A percentile compares a stretch with the other conserved stretches of the same genome.
Conservation (phyloP, 2,113 vertebrate species). For the Dipodomys ordii region DNA sequence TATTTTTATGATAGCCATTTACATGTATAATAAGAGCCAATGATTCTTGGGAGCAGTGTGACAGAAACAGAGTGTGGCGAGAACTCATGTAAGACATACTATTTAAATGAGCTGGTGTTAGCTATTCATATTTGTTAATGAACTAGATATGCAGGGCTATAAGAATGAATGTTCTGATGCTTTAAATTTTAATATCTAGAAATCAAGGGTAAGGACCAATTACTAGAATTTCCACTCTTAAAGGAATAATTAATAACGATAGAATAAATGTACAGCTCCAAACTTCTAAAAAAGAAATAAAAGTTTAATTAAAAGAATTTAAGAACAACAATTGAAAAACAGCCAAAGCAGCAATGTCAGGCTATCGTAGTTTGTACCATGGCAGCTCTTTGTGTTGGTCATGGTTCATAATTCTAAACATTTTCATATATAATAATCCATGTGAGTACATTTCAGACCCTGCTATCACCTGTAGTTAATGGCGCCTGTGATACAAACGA, state of each 20-base stretch:
- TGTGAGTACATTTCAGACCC: slow-evolving; percentile 74
- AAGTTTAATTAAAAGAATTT: slow-evolving; percentile 87
- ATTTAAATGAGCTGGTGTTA: slow-evolving; percentile 98
- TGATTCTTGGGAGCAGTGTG: slow-evolving; percentile 99
- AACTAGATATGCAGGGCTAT: slow-evolving; percentile 96
- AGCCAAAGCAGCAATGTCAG: slow-evolving; percentile 73
- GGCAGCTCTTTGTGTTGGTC: slow-evolving; percentile 66
- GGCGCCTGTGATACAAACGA: slow-evolving; percentile 82
- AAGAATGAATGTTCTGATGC: slow-evolving; percentile 94
- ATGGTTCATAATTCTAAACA: slow-evolving; percentile 72
- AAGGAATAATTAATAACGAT: slow-evolving; percentile 92
- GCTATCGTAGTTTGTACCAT: slow-evolving; percentile 35
- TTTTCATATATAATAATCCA: slow-evolving; percentile 80
- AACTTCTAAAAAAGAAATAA: slow-evolving; percentile 84
- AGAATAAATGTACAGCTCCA: slow-evolving; percentile 87
- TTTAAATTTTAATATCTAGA: slow-evolving; percentile 95
- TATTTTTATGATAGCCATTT: slow-evolving; percentile 99
- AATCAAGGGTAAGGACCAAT: slow-evolving; percentile 94
- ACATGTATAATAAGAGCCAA: slow-evolving; percentile 99
- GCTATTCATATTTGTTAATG: slow-evolving; percentile 99
- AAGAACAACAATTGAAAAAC: slow-evolving; percentile 84
- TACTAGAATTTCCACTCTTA: slow-evolving; percentile 91
- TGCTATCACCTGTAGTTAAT: slow-evolving; percentile 89
- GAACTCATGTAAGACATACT: slow-evolving; percentile 99
- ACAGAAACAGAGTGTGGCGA: slow-evolving; percentile 99